Evolutionary conservation across 1,140 invertebrate species (phyloP), one percentile per base, ranked within the genome.

Genomic region (Drosophila burlai): DNA sequence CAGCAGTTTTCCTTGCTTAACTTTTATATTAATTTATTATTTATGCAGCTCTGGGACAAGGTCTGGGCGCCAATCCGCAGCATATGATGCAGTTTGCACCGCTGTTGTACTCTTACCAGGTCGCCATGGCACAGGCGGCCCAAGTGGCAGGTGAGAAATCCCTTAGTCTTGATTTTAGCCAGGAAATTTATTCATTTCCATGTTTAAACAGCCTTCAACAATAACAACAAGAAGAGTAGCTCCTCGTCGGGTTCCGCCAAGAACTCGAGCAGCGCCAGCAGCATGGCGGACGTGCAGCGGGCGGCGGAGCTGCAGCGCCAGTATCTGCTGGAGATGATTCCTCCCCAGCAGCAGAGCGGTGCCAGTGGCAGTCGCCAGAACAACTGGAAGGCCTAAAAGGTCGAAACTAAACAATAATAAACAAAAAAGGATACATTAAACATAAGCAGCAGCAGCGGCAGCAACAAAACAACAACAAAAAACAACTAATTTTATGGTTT

Each of bases 311-410:
- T 99, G 47, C 98, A 99, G 93, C 95, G 98, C 50, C 98, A 99
- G 94, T 99, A 99, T 95, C 94, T 99, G 74, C 95, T 99, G 31
- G 98, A 99, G 93, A 98, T 99, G 97, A 98, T 99, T 82, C 97
- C 97, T n/a, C 97, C 97, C 15, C 95, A 92, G 62, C 92, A 93
- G 66, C 87, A 84, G 21, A 92, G 91, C 43, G 91, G 89, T 47
- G 75, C 90, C 36, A 90, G 90, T 54, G 92, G 83, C 26, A 93
- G 86, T 87, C 92, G 92, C 63, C 92, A 93, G 66, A 93, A 93
- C 63, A 93, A 93, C 62, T 93, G 92, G 92, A 93, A 93, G 86
- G 92, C 92, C 60, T 93, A 93, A 71, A 68, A 85, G 47, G 60
- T 42, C 42, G n/a, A 21, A 29, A 34, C 34, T 42, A 31, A 61